These are phyloP conservation scores for Tachyglossus aculeatus DNA, from an alignment of 2,797 vertebrate species.

Conservation along the genomic window DNA sequence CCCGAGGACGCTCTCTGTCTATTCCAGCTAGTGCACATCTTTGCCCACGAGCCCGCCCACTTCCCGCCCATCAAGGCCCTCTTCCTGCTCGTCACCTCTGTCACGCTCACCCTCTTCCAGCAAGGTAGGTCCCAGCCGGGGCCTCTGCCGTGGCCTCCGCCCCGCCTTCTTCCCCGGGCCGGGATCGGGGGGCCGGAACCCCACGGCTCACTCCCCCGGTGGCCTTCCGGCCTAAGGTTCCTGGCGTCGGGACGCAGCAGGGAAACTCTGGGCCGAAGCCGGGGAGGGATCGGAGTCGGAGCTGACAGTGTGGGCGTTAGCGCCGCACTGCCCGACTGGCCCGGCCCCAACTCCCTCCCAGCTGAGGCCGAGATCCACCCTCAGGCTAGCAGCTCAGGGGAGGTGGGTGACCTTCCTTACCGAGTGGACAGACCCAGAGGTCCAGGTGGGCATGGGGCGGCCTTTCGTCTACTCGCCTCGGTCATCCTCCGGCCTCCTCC, in stretches of 20 bases:
- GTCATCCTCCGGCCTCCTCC: no score
- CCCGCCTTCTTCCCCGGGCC: slow-evolving; percentile 48
- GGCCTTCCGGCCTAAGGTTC: slow-evolving; percentile 27
- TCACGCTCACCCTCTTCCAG: slow-evolving; percentile 97
- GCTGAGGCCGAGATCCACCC: background rate
- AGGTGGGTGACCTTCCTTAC: no score
- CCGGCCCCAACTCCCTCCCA: no score
- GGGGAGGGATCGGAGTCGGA: background rate
- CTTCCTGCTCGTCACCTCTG: slow-evolving; percentile 96
- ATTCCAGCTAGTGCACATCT: slow-evolving; percentile 96
- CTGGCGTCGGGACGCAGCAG: background rate
- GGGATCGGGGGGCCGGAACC: slow-evolving; percentile 35
- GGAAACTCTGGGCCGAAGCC: background rate
- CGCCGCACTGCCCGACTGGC: no score
- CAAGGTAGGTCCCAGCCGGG: slow-evolving; percentile 86
- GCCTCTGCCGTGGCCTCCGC: slow-evolving; percentile 30
- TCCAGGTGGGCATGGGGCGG: no score
- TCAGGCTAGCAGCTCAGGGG: no score
- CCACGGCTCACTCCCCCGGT: slow-evolving; percentile 30
- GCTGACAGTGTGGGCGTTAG: background rate
- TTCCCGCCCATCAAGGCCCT: slow-evolving; percentile 97
- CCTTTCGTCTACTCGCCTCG: no score
- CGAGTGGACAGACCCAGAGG: no score
- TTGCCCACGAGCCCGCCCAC: slow-evolving; percentile 94
- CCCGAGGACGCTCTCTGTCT: slow-evolving; percentile 31